Evolutionary conservation across 2,797 vertebrate species (phyloP).

Genomic region (Salmo trutta): DNA sequence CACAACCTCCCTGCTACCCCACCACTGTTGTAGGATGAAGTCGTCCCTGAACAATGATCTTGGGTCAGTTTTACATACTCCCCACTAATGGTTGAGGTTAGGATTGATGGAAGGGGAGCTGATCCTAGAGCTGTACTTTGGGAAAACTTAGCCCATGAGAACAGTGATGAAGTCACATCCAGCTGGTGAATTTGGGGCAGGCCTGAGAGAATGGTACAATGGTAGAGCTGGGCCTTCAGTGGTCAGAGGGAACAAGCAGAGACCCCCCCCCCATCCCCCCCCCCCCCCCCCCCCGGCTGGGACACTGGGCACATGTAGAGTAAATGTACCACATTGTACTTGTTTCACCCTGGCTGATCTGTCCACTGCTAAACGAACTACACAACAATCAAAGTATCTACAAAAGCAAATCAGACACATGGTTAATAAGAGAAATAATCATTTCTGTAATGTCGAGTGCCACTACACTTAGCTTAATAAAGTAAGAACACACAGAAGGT

Average conservation of each 20-base stretch:
- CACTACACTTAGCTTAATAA: no score
- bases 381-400: neutral
- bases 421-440: no score
- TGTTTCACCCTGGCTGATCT: neutral
- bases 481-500: no score
- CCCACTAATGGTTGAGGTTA: neutral
- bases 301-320: neutral
- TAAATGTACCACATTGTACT: neutral
- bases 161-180: slow-evolving; percentile 70
- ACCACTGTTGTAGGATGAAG: no score
- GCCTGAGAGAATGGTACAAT: slow-evolving; percentile 72
- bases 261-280: slow-evolving; percentile 28
- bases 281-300: neutral
- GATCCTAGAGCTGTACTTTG: neutral
- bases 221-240: slow-evolving; percentile 38
- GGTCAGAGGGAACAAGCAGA: slow-evolving; percentile 20
- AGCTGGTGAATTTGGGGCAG: slow-evolving; percentile 73
- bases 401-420: neutral
- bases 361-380: neutral
- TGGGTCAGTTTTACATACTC: neutral
- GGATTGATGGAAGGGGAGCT: neutral
- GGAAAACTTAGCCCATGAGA: slow-evolving; percentile 34
- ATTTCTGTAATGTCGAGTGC: no score
- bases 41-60: neutral
- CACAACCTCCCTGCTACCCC: slow-evolving; percentile 6